Percentiles rank a stretch among this genome's conserved stretches.
phyloP scores from a whole-genome alignment of 1,140 invertebrate genomes.

The Nephila pilipes region DNA sequence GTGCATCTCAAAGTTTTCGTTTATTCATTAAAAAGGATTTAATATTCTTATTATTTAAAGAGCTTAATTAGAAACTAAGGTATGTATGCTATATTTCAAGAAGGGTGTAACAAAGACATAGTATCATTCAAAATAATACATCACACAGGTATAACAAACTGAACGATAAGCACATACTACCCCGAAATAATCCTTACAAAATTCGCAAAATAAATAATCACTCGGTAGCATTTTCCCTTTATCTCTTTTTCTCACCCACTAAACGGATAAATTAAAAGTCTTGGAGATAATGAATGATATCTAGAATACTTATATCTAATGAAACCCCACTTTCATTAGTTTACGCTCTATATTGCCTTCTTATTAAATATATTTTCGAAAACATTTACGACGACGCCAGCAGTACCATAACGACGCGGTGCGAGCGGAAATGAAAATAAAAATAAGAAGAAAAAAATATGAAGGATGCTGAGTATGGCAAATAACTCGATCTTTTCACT shows the following conservation, averaged over 20 bases:
- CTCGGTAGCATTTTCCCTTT: background rate
- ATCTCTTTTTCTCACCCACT: background rate
- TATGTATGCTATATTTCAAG: too few species aligned
- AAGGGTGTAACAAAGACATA: too few species aligned
- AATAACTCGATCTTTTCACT: conserved; percentile 63
- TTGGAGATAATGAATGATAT: conserved; percentile 58
- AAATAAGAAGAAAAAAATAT: conserved; percentile 2
- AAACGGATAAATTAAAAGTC: conserved; percentile 52
- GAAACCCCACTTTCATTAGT: conserved; percentile 63
- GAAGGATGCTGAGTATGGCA: background rate
- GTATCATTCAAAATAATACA: too few species aligned
- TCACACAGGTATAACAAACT: too few species aligned
- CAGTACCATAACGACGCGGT: background rate
- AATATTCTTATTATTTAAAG: too few species aligned
- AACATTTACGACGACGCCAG: background rate
- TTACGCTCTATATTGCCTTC: conserved; percentile 38
- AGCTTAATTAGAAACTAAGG: too few species aligned
- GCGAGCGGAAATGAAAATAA: background rate
- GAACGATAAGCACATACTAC: background rate
- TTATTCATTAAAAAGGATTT: too few species aligned
- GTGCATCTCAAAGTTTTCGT: too few species aligned
- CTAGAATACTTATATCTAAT: conserved; percentile 66
- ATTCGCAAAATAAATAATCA: background rate
- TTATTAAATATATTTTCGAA: conserved; percentile 74
- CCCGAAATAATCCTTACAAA: background rate